Base-by-base conservation (phyloP, 2,797 vertebrate genomes). In the Anabacerthia variegaticeps region DNA sequence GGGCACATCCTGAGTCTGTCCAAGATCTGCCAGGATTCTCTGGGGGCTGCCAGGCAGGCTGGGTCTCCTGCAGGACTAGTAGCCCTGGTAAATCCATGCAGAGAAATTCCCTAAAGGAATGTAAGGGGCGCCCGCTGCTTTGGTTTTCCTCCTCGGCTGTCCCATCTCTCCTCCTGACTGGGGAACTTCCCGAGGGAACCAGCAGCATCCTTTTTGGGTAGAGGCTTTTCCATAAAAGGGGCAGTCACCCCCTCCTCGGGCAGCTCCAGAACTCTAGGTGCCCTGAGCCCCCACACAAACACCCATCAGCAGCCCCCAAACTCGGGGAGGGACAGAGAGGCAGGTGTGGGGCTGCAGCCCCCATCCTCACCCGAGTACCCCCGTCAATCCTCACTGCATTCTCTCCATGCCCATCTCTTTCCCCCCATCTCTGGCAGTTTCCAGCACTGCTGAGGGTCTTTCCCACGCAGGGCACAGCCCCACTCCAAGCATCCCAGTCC, bases 141-240 rank as follows among this genome's bases (percentile, higher is more conserved):
- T n/a, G 26, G 39, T 48, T 89, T 92, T 59, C 59, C 48, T 76
- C 67, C 48, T 82, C 5, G 0, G 30, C 69, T 79, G 62, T 94
- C 88, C 94, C 48, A 1, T 71, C 55, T 71, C 69, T 88, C 54
- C 30, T 82, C 37, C 71, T 2, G 0, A 37, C 52, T 71, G 74
- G 67, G 49, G 74, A 94, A 97, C 93, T 95, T 95, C 85, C 71
- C 7, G 0, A 34, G n/a, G 59, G 66, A 95, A 34, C 62, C 4
- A 0, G 22, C 73, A 85, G 63, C 44, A 77, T 76, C 52, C 68
- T 67, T 85, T 61, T 54, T 41, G 4, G 0, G 14, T 24, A 88
- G n/a, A 9, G 0, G 21, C 36, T 77, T 68, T 79, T 75, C 77
- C 39, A 0, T 32, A 10, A n/a, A 13, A 75, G 18, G 39, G 26